phyloP scores from a whole-genome alignment of 2,888 invertebrate genomes.

The Lasioglossum pauxillum region DNA sequence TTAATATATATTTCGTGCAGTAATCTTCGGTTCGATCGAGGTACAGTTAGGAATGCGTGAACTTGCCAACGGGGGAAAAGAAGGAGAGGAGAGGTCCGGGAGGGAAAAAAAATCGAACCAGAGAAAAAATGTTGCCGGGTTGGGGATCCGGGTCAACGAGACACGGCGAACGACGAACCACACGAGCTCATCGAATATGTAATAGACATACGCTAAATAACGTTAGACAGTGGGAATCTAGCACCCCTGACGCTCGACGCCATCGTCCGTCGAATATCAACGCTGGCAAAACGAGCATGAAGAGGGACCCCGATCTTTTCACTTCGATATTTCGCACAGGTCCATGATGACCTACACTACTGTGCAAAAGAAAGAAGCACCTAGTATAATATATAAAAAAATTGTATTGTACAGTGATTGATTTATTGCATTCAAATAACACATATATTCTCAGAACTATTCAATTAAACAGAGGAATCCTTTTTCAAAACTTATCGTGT shows the following conservation, averaged over 20 bases:
- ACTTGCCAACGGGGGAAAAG: slow-evolving; percentile 34
- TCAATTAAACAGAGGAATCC: too few species aligned
- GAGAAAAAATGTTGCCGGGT: slow-evolving; percentile 38
- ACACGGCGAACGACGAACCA: slow-evolving; percentile 30
- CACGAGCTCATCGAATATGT: slow-evolving; percentile 55
- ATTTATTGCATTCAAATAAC: too few species aligned
- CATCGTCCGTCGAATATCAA: not conserved
- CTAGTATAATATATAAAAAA: too few species aligned
- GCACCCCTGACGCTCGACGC: not conserved
- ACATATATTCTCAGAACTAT: too few species aligned
- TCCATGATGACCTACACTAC: too few species aligned
- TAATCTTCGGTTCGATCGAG: slow-evolving; percentile 66
- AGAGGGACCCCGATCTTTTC: not conserved
- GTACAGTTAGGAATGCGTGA: slow-evolving; percentile 77
- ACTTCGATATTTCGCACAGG: too few species aligned
- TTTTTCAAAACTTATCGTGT: too few species aligned
- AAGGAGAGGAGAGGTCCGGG: not conserved
- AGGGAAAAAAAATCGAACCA: slow-evolving; percentile 51
- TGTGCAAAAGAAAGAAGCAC: not conserved
- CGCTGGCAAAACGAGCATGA: not conserved
- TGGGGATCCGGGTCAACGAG: slow-evolving; percentile 39
- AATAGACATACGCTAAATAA: slow-evolving; percentile 42
- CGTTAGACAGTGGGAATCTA: slow-evolving; percentile 41
- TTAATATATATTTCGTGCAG: slow-evolving; percentile 74
- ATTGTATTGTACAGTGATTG: too few species aligned